These are phyloP conservation scores for Haemorhous mexicanus DNA, from an alignment of 2,113 vertebrate genomes.

Conservation along the genomic window DNA sequence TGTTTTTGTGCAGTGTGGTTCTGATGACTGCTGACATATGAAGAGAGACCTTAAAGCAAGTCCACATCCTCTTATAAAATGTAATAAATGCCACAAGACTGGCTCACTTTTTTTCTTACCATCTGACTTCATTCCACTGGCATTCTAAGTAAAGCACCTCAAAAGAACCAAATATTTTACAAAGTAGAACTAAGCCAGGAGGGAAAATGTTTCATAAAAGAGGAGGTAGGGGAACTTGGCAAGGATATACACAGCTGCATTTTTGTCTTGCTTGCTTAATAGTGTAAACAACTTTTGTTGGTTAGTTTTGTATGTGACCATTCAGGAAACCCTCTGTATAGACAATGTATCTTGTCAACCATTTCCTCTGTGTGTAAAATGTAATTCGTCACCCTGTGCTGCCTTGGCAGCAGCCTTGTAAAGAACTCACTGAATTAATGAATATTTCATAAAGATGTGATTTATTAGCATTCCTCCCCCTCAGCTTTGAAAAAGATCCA, in stretches of 20 bases:
- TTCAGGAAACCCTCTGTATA: slow-evolving; percentile 52
- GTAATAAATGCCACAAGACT: background rate
- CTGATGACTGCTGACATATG: slow-evolving; percentile 25
- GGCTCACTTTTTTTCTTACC: slow-evolving; percentile 9
- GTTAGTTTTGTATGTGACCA: slow-evolving; percentile 58
- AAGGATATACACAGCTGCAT: slow-evolving; percentile 15
- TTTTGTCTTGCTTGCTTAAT: slow-evolving; percentile 42
- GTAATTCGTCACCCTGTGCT: slow-evolving; percentile 70
- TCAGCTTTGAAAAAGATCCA: slow-evolving; percentile 68
- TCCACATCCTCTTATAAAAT: background rate
- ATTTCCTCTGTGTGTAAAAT: slow-evolving; percentile 66
- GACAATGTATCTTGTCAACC: slow-evolving; percentile 71
- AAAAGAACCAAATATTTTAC: background rate
- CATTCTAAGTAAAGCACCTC: background rate
- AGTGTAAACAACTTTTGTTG: slow-evolving; percentile 61
- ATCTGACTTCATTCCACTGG: background rate
- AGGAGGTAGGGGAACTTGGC: slow-evolving; percentile 33
- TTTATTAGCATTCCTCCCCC: slow-evolving; percentile 70
- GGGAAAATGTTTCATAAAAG: background rate
- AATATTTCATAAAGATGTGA: slow-evolving; percentile 79
- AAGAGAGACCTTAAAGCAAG: slow-evolving; percentile 28
- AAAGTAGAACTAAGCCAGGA: background rate
- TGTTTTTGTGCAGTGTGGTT: slow-evolving; percentile 23
- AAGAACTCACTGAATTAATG: slow-evolving; percentile 68
- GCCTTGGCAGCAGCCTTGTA: slow-evolving; percentile 66